These are phyloP conservation scores for Gobionotothen gibberifrons DNA, from an alignment of 2,797 vertebrate species.

Conservation along the genomic window DNA sequence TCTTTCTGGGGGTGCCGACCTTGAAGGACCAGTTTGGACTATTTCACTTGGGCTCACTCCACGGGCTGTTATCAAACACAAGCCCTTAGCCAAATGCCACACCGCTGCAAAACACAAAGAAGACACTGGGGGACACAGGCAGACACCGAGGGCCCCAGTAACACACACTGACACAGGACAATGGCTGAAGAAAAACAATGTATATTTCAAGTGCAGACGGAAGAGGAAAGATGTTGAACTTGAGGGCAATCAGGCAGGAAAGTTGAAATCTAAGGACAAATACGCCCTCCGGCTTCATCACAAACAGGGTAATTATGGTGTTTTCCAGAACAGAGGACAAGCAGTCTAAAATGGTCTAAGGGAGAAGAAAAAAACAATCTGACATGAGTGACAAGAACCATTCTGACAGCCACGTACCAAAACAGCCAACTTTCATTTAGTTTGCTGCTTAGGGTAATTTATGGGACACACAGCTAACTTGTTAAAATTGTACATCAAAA, in stretches of 20 bases:
- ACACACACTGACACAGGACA: conserved; percentile 65
- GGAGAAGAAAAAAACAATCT: conserved; percentile 55
- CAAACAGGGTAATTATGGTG: conserved; percentile 81
- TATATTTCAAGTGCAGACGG: conserved; percentile 78
- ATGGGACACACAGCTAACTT: conserved; percentile 60
- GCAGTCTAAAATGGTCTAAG: conserved; percentile 72
- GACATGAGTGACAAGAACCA: conserved; percentile 76
- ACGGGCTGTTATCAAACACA: conserved; percentile 72
- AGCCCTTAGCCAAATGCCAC: conserved; percentile 79
- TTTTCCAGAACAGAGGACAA: conserved; percentile 79
- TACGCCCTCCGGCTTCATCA: conserved; percentile 77
- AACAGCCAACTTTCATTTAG: conserved; percentile 77
- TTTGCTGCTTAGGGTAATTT: conserved; percentile 74
- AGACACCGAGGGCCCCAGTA: conserved; percentile 47
- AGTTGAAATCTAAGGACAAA: conserved; percentile 80
- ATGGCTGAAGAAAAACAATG: conserved; percentile 81
- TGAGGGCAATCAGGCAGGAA: conserved; percentile 79
- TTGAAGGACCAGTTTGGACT: conserved; percentile 87
- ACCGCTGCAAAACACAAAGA: conserved; percentile 72
- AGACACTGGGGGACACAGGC: conserved; percentile 65
- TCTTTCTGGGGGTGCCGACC: conserved; percentile 84
- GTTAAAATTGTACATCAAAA: conserved; percentile 80
- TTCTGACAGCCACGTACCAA: conserved; percentile 75
- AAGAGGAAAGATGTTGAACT: conserved; percentile 83
- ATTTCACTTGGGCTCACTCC: conserved; percentile 72